phyloP scores from a whole-genome alignment of 2,888 invertebrate species.

The Carterocephalus palaemon region DNA sequence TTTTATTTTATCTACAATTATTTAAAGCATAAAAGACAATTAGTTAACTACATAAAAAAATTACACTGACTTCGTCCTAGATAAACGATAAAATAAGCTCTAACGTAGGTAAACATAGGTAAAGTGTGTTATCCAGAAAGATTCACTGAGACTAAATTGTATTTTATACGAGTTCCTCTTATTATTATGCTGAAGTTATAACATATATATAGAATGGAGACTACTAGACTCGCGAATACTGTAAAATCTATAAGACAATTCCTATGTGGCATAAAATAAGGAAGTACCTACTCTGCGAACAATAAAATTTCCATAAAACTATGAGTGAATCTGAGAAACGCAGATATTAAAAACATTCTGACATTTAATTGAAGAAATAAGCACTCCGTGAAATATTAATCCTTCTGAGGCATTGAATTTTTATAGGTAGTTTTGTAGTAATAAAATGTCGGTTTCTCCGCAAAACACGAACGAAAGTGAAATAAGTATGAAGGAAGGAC shows the following conservation, averaged over 20 bases:
- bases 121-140: too few species aligned
- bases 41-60: too few species aligned
- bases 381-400: conserved; percentile 9
- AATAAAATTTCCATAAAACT: conserved; percentile 15
- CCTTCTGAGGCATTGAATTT: conserved; percentile 6
- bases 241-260: conserved; percentile 17
- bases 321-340: neutral
- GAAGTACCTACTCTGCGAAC: conserved; percentile 2
- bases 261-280: conserved; percentile 11
- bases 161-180: too few species aligned
- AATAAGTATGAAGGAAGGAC: too few species aligned
- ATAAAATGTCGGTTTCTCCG: conserved; percentile 9
- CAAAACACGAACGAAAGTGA: conserved; percentile 14
- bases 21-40: too few species aligned
- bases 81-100: too few species aligned
- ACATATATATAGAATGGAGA: conserved; percentile 7
- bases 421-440: conserved; percentile 11
- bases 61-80: too few species aligned
- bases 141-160: too few species aligned
- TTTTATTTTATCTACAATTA: too few species aligned
- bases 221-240: conserved; percentile 5
- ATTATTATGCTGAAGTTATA: conserved; percentile 14
- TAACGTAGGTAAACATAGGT: too few species aligned
- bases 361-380: conserved; percentile 9
- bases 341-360: conserved; percentile 6